These are phyloP conservation scores for Halichoerus grypus DNA, from an alignment of 2,113 vertebrate species.

Conservation along the genomic window DNA sequence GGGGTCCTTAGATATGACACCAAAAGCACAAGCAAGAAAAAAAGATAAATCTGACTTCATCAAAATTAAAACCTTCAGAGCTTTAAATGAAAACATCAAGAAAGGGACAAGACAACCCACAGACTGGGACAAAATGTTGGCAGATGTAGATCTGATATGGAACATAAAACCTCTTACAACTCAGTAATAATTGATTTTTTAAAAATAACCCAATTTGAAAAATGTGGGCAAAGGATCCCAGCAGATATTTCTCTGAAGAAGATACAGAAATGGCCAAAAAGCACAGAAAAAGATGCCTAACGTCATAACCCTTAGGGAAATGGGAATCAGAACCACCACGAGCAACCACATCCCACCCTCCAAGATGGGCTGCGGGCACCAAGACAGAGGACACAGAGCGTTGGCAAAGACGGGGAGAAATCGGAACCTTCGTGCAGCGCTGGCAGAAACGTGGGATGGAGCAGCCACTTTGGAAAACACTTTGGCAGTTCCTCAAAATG, in stretches of 20 bases:
- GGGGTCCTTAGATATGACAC: not conserved
- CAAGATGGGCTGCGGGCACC: fast-evolving
- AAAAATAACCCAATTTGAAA: not conserved
- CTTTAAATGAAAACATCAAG: not conserved
- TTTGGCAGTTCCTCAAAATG: not conserved
- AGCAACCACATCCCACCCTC: not conserved
- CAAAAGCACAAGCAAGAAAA: not conserved
- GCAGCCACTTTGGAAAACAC: not conserved
- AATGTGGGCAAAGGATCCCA: not conserved
- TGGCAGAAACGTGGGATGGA: not conserved
- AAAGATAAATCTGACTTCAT: not conserved
- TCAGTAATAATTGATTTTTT: not conserved
- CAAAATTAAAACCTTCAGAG: not conserved
- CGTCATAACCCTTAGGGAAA: not conserved
- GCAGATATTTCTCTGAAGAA: not conserved
- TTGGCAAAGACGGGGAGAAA: not conserved
- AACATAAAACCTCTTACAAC: not conserved
- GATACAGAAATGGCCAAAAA: not conserved
- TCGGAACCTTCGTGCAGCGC: not conserved
- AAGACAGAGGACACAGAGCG: not conserved
- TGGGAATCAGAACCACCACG: not conserved
- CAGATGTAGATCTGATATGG: not conserved
- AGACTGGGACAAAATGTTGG: not conserved
- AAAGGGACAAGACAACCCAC: not conserved
- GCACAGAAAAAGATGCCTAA: not conserved